phyloP scores from a whole-genome alignment of 2,797 vertebrate genomes.

The Hippocampus kuda region DNA sequence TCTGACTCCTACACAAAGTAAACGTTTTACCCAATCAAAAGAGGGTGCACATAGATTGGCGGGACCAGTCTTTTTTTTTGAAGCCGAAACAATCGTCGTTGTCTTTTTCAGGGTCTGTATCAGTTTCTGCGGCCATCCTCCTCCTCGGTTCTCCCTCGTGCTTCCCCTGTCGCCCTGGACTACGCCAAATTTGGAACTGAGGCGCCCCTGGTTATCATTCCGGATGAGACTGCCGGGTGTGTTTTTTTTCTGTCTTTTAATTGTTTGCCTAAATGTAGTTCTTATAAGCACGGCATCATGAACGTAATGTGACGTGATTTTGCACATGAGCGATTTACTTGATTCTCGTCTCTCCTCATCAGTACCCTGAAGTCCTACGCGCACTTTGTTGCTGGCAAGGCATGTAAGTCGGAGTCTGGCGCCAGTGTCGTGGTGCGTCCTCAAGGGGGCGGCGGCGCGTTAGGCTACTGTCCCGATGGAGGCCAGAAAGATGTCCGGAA shows the following conservation, averaged over 20 bases:
- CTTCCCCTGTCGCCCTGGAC: slow-evolving; percentile 46
- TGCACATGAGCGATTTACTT: background rate
- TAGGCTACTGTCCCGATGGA: slow-evolving; percentile 73
- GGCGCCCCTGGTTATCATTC: slow-evolving; percentile 36
- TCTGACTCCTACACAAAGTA: too few species aligned
- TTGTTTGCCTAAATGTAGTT: background rate
- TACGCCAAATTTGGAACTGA: slow-evolving; percentile 56
- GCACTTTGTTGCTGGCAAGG: slow-evolving; percentile 70
- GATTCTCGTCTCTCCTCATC: background rate
- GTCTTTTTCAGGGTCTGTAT: slow-evolving; percentile 60
- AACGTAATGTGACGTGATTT: background rate
- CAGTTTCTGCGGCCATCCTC: slow-evolving; percentile 57
- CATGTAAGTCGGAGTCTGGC: slow-evolving; percentile 70
- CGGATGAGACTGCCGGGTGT: slow-evolving; percentile 51
- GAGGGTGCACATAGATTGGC: background rate
- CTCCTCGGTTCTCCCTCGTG: slow-evolving; percentile 32
- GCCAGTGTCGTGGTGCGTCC: slow-evolving; percentile 64
- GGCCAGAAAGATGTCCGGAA: slow-evolving; percentile 75
- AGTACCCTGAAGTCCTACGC: slow-evolving; percentile 68
- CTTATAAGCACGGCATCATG: background rate
- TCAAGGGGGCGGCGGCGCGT: slow-evolving; percentile 44
- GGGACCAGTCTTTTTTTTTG: background rate
- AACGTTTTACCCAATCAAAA: too few species aligned
- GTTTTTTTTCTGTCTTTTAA: too few species aligned
- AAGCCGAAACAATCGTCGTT: background rate